These are phyloP conservation scores for Paraescarpia echinospica DNA, from an alignment of 1,140 invertebrate genomes.

Conservation along the genomic window DNA sequence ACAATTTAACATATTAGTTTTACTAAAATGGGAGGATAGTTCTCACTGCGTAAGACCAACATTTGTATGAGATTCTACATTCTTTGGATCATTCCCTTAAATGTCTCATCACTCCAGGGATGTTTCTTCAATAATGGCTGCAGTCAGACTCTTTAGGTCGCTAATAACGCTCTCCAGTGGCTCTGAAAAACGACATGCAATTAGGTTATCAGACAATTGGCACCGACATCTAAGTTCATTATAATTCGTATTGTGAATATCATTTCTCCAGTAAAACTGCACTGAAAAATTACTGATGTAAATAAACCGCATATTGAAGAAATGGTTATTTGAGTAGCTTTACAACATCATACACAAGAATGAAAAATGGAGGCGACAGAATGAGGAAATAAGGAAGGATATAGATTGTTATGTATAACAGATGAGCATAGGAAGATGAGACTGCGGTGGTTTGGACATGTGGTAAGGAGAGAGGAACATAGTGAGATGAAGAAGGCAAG, in stretches of 20 bases:
- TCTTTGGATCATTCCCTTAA: background rate
- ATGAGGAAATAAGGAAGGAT: too few relatives aligned
- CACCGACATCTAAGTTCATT: background rate
- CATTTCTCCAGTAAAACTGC: too few relatives aligned
- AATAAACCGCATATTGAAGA: background rate
- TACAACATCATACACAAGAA: too few relatives aligned
- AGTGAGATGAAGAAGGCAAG: too few relatives aligned
- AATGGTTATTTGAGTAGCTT: too few relatives aligned
- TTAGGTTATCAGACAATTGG: background rate
- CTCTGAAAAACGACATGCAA: background rate
- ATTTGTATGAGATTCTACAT: background rate
- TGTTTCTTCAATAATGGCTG: conserved; percentile 19
- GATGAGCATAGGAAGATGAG: too few relatives aligned
- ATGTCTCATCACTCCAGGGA: background rate
- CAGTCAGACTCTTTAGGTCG: conserved; percentile 18
- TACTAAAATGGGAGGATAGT: background rate
- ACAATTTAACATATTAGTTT: too few relatives aligned
- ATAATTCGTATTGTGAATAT: background rate
- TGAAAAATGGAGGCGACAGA: too few relatives aligned
- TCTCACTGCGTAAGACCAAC: background rate
- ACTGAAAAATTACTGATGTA: background rate
- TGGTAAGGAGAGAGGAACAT: too few relatives aligned
- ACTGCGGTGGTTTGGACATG: too few relatives aligned
- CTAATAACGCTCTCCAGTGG: conserved; percentile 18
- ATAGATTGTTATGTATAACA: too few relatives aligned